A percentile compares a stretch with the other conserved stretches of the same genome.
These are phyloP conservation scores for Symphodus melops DNA, from an alignment of 2,113 vertebrate species.

Conservation along the genomic window DNA sequence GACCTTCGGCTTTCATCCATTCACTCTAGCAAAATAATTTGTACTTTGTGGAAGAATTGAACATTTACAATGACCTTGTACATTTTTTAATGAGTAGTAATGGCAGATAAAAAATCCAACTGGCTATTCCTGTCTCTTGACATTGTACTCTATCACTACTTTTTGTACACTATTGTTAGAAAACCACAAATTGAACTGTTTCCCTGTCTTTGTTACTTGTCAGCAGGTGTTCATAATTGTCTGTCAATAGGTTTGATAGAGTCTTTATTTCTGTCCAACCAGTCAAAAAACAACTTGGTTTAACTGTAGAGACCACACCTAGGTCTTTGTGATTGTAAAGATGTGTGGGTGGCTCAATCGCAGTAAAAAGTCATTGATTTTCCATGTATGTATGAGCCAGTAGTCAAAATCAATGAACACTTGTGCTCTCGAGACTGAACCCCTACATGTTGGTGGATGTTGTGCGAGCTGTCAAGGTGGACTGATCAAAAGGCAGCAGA, in stretches of 20 bases:
- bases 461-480: not conserved
- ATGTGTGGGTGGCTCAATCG: constrained; percentile 19
- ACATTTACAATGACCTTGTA: constrained; percentile 15
- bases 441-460: not conserved
- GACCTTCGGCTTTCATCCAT: not conserved
- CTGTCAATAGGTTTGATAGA: not conserved
- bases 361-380: constrained; percentile 15
- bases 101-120: constrained; percentile 4
- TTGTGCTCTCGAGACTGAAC: constrained; percentile 10
- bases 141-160: constrained; percentile 2
- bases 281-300: not conserved
- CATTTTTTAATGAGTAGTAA: constrained; percentile 21
- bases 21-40: not conserved
- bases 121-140: not conserved
- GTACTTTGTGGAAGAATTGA: constrained; percentile 9
- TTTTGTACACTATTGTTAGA: not conserved
- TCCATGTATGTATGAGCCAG: constrained; percentile 16
- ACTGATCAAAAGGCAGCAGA: constrained; percentile 13
- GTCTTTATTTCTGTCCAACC: not conserved
- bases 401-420: constrained; percentile 32
- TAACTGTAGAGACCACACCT: not conserved
- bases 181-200: constrained; percentile 30
- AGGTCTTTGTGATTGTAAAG: not conserved
- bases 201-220: not conserved
- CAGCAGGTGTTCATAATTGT: constrained; percentile 4